Evolutionary conservation across 2,888 invertebrate genomes (phyloP).

Genomic region (Mythimna lalbum): DNA sequence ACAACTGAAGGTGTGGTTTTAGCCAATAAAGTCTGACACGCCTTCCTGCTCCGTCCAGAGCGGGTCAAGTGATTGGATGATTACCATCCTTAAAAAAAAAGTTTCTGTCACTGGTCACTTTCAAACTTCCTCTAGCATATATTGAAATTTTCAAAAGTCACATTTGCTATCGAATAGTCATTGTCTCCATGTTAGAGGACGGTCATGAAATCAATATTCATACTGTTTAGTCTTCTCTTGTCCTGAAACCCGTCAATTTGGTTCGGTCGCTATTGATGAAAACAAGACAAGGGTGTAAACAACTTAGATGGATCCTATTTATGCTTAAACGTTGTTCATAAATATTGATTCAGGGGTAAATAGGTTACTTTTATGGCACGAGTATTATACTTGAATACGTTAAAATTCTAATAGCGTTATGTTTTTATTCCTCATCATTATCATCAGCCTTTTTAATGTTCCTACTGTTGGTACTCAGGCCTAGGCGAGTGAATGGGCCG

Average conservation of each 20-base stretch:
- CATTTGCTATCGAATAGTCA: neutral
- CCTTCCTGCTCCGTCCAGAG: too few species aligned
- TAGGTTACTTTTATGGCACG: neutral
- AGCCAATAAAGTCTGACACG: too few species aligned
- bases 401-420: neutral
- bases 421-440: too few species aligned
- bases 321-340: conserved; percentile 24
- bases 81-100: too few species aligned
- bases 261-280: conserved; percentile 25
- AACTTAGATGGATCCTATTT: conserved; percentile 30
- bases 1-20: too few species aligned
- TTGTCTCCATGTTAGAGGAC: neutral
- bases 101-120: neutral
- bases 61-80: too few species aligned
- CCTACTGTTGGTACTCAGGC: neutral
- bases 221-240: neutral
- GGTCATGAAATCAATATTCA: conserved; percentile 31
- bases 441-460: too few species aligned
- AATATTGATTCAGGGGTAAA: conserved; percentile 11
- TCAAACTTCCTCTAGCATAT: neutral
- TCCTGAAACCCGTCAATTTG: conserved; percentile 14
- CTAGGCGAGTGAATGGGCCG: too few species aligned
- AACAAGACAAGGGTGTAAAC: conserved; percentile 48
- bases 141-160: neutral
- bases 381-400: neutral